Percentiles rank a stretch among this genome's conserved stretches.
These are phyloP conservation scores for Parthenolecanium corni DNA, from an alignment of 2,888 invertebrate genomes.

Conservation along the genomic window DNA sequence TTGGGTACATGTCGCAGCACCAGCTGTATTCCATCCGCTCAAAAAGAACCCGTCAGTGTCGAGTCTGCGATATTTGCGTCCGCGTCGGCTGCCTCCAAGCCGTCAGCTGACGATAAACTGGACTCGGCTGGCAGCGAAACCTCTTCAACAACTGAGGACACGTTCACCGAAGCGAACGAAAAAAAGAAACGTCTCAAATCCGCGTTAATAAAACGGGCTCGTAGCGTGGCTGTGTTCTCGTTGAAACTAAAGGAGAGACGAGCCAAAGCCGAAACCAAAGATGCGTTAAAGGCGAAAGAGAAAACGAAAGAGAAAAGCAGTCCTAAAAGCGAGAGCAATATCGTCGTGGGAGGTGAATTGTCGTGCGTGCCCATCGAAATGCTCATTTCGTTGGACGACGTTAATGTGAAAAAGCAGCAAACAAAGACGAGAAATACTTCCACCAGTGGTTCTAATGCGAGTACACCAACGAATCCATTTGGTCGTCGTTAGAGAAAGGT, in stretches of 20 bases:
- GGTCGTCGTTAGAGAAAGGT: no score
- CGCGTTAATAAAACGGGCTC: slow-evolving; percentile 66
- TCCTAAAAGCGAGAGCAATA: slow-evolving; percentile 41
- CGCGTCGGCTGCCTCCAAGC: not conserved
- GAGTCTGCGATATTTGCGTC: slow-evolving; percentile 65
- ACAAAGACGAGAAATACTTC: slow-evolving; percentile 10
- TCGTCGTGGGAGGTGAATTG: slow-evolving; percentile 66
- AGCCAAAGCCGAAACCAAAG: slow-evolving; percentile 53
- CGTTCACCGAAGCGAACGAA: slow-evolving; percentile 43
- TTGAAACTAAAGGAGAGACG: slow-evolving; percentile 64
- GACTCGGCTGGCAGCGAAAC: slow-evolving; percentile 25
- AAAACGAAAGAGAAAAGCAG: slow-evolving; percentile 31
- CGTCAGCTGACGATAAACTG: not conserved
- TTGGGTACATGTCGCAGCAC: slow-evolving; percentile 44
- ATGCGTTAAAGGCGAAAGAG: slow-evolving; percentile 31
- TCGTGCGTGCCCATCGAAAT: slow-evolving; percentile 76
- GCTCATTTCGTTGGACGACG: slow-evolving; percentile 45
- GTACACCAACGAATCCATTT: slow-evolving; percentile 1
- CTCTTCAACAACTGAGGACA: slow-evolving; percentile 19
- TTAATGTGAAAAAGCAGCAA: slow-evolving; percentile 33
- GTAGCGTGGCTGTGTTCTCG: slow-evolving; percentile 76
- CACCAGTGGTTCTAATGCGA: not conserved
- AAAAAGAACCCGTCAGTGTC: slow-evolving; percentile 36
- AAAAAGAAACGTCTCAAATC: slow-evolving; percentile 58
- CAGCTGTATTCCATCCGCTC: slow-evolving; percentile 58